phyloP scores from a whole-genome alignment of 2,113 vertebrate genomes.

The Pelecanus crispus region DNA sequence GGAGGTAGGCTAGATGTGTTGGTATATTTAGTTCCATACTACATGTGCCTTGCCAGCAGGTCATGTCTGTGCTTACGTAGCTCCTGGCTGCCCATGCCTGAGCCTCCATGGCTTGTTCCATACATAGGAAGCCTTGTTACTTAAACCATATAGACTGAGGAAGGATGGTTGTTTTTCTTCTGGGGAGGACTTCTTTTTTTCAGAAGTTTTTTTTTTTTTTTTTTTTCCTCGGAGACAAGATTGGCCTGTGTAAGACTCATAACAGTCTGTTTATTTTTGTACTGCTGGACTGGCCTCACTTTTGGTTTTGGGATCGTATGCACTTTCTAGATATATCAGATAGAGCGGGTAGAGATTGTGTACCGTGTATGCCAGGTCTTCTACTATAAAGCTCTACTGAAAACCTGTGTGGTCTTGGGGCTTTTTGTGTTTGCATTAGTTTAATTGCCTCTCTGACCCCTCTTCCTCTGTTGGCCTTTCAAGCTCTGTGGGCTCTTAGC shows the following conservation, averaged over 20 bases:
- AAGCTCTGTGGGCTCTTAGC: conserved; percentile 26
- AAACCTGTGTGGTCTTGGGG: conserved; percentile 52
- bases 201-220: neutral
- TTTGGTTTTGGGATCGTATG: neutral
- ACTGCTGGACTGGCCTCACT: neutral
- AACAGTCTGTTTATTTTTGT: neutral
- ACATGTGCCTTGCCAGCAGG: neutral
- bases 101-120: neutral
- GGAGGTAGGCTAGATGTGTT: neutral
- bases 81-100: neutral
- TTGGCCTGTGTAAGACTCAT: neutral
- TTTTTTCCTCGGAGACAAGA: neutral
- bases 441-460: conserved; percentile 61
- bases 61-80: neutral
- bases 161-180: neutral
- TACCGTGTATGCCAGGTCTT: neutral
- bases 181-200: neutral
- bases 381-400: neutral
- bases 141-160: neutral
- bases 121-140: neutral
- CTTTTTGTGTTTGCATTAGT: conserved; percentile 54
- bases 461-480: conserved; percentile 52
- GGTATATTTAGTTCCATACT: neutral
- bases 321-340: neutral
- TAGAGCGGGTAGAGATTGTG: neutral